A percentile compares a stretch with the other conserved stretches of the same genome.
These are phyloP conservation scores for Coccyzus lansbergi DNA, from an alignment of 2,797 vertebrate genomes.

Conservation along the genomic window DNA sequence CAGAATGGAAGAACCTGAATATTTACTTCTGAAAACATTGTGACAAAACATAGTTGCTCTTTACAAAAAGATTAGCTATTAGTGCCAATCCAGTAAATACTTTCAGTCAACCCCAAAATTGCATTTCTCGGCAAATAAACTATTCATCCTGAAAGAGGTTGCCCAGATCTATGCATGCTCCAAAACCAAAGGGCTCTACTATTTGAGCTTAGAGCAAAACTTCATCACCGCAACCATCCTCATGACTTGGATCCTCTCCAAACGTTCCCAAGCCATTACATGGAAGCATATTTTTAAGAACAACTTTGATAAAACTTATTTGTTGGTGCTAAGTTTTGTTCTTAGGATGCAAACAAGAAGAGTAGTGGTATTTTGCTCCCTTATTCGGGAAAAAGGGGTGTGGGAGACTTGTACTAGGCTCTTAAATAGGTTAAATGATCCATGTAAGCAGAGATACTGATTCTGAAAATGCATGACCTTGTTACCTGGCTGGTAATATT, in stretches of 20 bases:
- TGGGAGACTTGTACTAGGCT: neutral
- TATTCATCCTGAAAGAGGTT: neutral
- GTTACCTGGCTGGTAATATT: neutral
- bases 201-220: neutral
- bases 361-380: neutral
- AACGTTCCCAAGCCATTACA: fast-evolving
- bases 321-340: neutral
- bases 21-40: neutral
- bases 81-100: neutral
- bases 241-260: neutral
- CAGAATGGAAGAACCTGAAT: neutral
- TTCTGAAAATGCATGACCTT: neutral
- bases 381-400: neutral
- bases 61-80: neutral
- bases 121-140: constrained; percentile 44
- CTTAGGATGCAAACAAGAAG: neutral
- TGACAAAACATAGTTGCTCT: neutral
- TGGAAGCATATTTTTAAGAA: neutral
- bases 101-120: constrained; percentile 49
- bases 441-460: neutral
- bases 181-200: neutral
- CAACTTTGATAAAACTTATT: neutral
- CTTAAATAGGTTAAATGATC: neutral
- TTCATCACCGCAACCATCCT: neutral
- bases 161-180: neutral